Evolutionary conservation across 2,113 vertebrate species (phyloP).

Genomic region (Corythaixoides concolor): DNA sequence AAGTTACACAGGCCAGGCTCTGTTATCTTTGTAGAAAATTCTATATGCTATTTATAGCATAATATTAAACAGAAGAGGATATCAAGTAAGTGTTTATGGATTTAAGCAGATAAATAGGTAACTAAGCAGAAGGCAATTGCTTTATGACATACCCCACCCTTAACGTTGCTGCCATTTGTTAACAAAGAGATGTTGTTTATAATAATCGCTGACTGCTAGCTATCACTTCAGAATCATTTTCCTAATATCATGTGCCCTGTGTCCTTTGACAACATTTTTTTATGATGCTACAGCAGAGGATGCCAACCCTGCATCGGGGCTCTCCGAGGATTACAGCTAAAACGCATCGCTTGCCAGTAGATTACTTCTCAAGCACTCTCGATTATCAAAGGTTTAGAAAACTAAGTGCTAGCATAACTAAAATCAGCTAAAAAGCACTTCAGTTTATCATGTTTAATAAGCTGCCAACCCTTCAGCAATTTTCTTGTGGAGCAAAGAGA

Average conservation of each 20-base stretch:
- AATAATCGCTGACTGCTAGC: not conserved
- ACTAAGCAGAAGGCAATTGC: not conserved
- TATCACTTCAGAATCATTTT: not conserved
- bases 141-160: not conserved
- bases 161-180: not conserved
- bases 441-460: not conserved
- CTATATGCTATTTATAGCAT: not conserved
- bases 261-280: not conserved
- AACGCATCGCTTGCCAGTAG: not conserved
- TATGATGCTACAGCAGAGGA: not conserved
- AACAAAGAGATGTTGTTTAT: not conserved
- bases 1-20: not conserved
- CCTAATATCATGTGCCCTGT: no score
- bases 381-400: not conserved
- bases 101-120: not conserved
- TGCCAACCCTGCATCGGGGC: accelerated
- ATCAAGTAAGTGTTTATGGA: not conserved
- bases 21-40: not conserved
- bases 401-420: not conserved
- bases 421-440: not conserved
- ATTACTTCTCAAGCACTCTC: not conserved
- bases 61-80: not conserved
- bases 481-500: not conserved
- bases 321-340: not conserved
- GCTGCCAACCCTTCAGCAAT: not conserved